Base-by-base conservation (phyloP, 1,140 invertebrate genomes). In the Bombus superbus region DNA sequence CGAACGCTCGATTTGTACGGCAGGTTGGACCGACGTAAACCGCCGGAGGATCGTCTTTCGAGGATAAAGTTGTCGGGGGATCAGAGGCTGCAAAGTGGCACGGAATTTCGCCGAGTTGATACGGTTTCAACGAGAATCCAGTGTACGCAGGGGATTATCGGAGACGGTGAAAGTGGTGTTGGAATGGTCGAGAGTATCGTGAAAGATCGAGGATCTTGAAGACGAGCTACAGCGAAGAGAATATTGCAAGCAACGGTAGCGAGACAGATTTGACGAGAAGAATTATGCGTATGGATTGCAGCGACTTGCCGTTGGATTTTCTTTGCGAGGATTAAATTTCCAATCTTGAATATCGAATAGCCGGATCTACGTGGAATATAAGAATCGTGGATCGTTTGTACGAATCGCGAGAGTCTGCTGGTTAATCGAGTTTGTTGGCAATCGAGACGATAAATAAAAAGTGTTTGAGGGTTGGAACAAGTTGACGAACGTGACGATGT, bases 181-280 rank as follows among this genome's bases (percentile, higher is more conserved):
- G 35, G 64, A 71, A 69, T 83, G 74, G 40, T 83, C n/a, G 73
- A 83, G 47, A 77, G 74, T 71, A 68, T 57, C 44, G 62, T 8
- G 44, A 22, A 13, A 4, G n/a, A 57, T 68, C 15, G 62, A 9
- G 28, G 25, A 68, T 25, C 62, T 57, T 42, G 47, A 69, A 53
- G 69, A 8, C 6, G n/a, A 59, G n/a, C 22, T 53, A 53, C 9
- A 25, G 62, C 28, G 71, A 42, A 22, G 9, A 35, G 32, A 68
- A 38, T 35, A n/a, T 64, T 5, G 62, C 2, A 13, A 64, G n/a
- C 62, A 15, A 32, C 62, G 62, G 15, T 66, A n/a, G 47, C 8
- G 47, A 22, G n/a, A 32, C 32, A 64, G 57, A 59, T 59, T 59
- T 10, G 57, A 3, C 8, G 18, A 53, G 47, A 53, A 22, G 18